phyloP scores from a whole-genome alignment of 2,113 vertebrate genomes.

The Tragelaphus imberbis region DNA sequence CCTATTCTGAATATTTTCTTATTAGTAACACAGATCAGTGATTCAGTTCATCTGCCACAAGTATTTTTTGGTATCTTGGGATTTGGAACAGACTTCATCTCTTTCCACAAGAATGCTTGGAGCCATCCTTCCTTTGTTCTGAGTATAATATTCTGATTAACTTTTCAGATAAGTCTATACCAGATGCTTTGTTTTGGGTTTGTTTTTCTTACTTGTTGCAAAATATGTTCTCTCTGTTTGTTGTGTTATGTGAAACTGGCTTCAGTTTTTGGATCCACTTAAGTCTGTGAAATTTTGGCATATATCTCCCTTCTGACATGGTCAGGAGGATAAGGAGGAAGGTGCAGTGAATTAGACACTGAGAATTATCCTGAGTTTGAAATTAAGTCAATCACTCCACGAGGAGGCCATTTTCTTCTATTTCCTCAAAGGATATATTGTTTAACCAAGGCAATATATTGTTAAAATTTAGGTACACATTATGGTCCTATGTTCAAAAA shows the following conservation, averaged over 20 bases:
- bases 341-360: neutral
- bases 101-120: neutral
- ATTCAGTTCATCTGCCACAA: neutral
- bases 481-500: neutral
- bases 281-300: neutral
- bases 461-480: no score
- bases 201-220: neutral
- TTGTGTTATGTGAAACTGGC: neutral
- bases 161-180: neutral
- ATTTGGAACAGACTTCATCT: neutral
- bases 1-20: neutral
- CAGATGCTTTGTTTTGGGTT: neutral
- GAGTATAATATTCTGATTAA: neutral
- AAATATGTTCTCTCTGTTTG: neutral
- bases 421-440: neutral
- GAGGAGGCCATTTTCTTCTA: neutral
- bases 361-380: neutral
- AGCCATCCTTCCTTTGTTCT: neutral
- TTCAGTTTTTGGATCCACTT: neutral
- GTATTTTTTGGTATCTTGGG: neutral
- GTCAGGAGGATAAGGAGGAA: neutral
- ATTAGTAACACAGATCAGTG: neutral
- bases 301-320: neutral
- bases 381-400: neutral
- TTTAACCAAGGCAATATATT: neutral